These are phyloP conservation scores for Drosophila kurseongensis DNA, from an alignment of 1,140 invertebrate species.

Conservation along the genomic window DNA sequence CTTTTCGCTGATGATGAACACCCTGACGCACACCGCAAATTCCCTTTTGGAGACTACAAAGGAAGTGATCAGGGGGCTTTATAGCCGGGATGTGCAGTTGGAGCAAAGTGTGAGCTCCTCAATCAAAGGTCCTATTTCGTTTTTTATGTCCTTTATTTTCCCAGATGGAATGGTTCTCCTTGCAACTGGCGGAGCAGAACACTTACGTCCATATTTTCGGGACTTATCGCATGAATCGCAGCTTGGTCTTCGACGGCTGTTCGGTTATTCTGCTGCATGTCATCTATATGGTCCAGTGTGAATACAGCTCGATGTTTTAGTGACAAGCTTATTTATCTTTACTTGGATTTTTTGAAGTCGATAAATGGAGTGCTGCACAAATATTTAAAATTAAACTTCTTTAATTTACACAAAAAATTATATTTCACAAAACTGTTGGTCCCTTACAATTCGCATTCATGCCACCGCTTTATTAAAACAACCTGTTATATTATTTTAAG, in stretches of 20 bases:
- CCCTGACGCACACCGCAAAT: slow-evolving; percentile 8
- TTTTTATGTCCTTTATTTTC: neutral
- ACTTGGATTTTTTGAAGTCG: no score
- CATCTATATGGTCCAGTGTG: slow-evolving; percentile 50
- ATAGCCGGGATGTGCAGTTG: neutral
- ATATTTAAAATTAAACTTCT: no score
- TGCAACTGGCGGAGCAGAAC: slow-evolving; percentile 43
- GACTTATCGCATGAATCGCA: slow-evolving; percentile 27
- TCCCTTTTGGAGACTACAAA: slow-evolving; percentile 7
- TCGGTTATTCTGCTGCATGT: slow-evolving; percentile 34
- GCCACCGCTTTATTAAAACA: neutral
- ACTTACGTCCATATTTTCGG: slow-evolving; percentile 32
- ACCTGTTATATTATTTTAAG: neutral
- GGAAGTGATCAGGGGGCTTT: neutral
- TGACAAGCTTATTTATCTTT: no score
- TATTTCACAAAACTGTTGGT: no score
- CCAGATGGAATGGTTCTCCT: slow-evolving; percentile 42
- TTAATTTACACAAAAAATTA: no score
- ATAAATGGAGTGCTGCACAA: no score
- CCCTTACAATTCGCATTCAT: no score
- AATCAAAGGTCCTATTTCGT: neutral
- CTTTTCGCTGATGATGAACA: slow-evolving; percentile 8
- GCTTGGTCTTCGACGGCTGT: slow-evolving; percentile 21
- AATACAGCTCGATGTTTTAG: slow-evolving; percentile 24
- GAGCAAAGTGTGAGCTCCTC: slow-evolving; percentile 31